Conservation (phyloP, 2,888 invertebrate species). For the Drosophila falleni region DNA sequence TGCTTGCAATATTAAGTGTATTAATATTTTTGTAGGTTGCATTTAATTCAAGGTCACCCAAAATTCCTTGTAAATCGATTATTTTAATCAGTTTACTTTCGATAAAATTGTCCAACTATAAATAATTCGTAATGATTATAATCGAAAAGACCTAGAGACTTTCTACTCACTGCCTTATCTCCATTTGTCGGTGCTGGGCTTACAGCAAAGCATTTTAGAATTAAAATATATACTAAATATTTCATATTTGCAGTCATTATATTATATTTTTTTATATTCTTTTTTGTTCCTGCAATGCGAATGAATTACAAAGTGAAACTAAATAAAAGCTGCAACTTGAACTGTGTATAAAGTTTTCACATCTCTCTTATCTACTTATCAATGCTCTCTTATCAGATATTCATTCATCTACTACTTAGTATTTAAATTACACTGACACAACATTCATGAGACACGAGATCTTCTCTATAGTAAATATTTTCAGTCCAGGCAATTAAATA, state of each 20-base stretch:
- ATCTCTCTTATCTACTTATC: conserved; percentile 44
- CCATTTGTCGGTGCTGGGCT: neutral
- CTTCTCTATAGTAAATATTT: neutral
- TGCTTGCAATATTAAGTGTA: conserved; percentile 23
- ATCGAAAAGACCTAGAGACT: neutral
- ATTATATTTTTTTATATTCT: conserved; percentile 10
- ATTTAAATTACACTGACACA: conserved; percentile 1
- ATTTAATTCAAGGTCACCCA: conserved; percentile 35
- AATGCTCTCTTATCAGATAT: conserved; percentile 44
- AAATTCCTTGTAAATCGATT: conserved; percentile 38
- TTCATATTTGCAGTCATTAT: conserved; percentile 10
- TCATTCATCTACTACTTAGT: conserved; percentile 16
- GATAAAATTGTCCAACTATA: conserved; percentile 27
- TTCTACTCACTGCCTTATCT: conserved; percentile 22
- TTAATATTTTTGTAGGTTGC: conserved; percentile 50
- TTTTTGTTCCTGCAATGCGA: conserved; percentile 9
- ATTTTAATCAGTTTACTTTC: conserved; percentile 43
- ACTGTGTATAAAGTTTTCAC: conserved; percentile 2
- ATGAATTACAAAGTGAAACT: conserved; percentile 34
- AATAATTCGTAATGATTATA: neutral
- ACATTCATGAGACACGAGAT: neutral
- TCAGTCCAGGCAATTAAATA: neutral
- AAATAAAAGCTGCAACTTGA: conserved; percentile 32
- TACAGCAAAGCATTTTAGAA: neutral
- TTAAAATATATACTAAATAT: conserved; percentile 20